Base-by-base conservation (phyloP, 1,140 invertebrate species). In the Drosophila lini region DNA sequence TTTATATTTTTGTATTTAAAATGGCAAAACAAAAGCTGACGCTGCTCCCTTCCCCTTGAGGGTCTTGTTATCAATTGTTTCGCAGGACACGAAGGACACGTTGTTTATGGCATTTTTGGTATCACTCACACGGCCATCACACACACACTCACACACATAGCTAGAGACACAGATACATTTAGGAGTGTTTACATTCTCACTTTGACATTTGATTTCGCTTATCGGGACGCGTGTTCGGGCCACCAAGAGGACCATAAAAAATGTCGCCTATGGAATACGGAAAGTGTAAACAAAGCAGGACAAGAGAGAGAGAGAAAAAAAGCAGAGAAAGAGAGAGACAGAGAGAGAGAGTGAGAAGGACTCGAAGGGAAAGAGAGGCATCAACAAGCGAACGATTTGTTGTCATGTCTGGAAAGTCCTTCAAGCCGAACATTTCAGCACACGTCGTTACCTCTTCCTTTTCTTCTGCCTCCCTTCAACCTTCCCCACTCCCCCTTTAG, bases 181-280 rank as follows among this genome's bases (percentile, higher is more conserved):
- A 50, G 67, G 70, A 83, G 78, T 84, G 81, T 84, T 84, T 80
- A 84, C 81, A 84, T 80, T 84, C 77, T 84, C 81, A 74, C 74
- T 80, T 74, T 77, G 81, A 84, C 81, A 84, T 84, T 84, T 84
- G 81, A 84, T 84, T 84, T 80, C 67, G 81, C 81, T 84, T 84
- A 84, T 84, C 81, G 70, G 77, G 50, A 50, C 15, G 64, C 78
- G 57, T 74, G 78, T 55, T 60, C 56, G 58, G 65, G 32, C 78
- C 78, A 64, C 78, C 74, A 50, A 19, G 45, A 47, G 74, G 50
- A 45, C 79, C 78, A 81, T 81, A 83, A 83, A 83, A 76, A 83
- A 71, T 60, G 67, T 80, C 65, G 59, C 77, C 81, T 58, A 73
- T 80, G 75, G 64, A 50, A 61, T 47, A 68, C 61, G 45, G 52